Evolutionary conservation across 1,140 invertebrate genomes (phyloP), one percentile per base, ranked within the genome.

Genomic region (Pseudomyrmex dendroicus): DNA sequence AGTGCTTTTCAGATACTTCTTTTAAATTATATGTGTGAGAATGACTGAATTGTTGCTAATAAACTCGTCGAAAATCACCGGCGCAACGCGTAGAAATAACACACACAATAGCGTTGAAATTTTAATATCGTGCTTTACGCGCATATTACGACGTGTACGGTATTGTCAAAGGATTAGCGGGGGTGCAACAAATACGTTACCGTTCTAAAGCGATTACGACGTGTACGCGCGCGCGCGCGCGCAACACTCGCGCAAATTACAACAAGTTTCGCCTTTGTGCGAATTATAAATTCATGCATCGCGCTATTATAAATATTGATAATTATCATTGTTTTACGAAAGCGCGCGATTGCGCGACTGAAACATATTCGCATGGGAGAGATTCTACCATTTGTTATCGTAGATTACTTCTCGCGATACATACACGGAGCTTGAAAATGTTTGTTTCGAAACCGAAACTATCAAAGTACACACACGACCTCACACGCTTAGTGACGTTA

Each of bases 171-270:
- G 54, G 66, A 80, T 80, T 80, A 80, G 22, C 46, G 44, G 66
- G 57, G n/a, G 20, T 20, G 3, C n/a, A 35, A 7, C 48, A 17
- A 76, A 77, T 77, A 22, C 50, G 17, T 80, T 72, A 70, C 59
- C 64, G 64, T 12, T 80, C 61, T 80, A 80, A 80, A 80, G 76
- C 66, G 76, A 70, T 80, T 80, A 80, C 54, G 50, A 3, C 76
- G n/a, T 54, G 54, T 59, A 70, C 61, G 64, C 35, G 25, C 70
- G 70, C 64, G 12, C 61, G 64, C 35, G 25, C 70, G 70, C 64
- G 12, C 20, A 15, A 76, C 35, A 25, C 72, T 80, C 66, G n/a
- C 20, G 44, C 25, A 66, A 80, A 72, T 80, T 72, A 13, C 13
- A n/a, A 35, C 61, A 59, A 70, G 54, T 48, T 54, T 46, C 44